Percentiles rank a stretch among this genome's conserved stretches.
Evolutionary conservation across 1,140 invertebrate species (phyloP).

Genomic region (Listronotus bonariensis): DNA sequence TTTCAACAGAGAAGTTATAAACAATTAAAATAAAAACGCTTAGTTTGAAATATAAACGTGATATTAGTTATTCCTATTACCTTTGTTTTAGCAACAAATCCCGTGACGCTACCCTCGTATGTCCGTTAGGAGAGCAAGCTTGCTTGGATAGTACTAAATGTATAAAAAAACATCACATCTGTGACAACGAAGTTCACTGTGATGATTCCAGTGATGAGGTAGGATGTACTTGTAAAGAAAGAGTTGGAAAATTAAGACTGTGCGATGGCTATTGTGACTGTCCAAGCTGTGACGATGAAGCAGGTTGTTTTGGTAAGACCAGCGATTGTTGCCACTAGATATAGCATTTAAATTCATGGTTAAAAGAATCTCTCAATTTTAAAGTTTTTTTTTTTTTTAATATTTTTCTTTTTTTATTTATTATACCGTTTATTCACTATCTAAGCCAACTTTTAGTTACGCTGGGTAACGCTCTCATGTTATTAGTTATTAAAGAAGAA

Average conservation of each 20-base stretch:
- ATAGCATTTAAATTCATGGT: constrained; percentile 7
- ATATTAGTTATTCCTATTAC: too few species aligned
- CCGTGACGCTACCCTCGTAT: constrained; percentile 42
- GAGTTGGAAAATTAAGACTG: constrained; percentile 64
- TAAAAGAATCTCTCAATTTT: too few species aligned
- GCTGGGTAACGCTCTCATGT: too few species aligned
- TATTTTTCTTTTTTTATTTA: too few species aligned
- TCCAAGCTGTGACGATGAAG: constrained; percentile 76
- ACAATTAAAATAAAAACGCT: too few species aligned
- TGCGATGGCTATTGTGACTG: constrained; percentile 86
- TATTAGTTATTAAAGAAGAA: too few species aligned
- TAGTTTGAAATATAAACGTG: too few species aligned
- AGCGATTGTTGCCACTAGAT: not conserved
- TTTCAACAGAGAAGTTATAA: too few species aligned
- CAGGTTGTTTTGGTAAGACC: constrained; percentile 69
- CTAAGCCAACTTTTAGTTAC: too few species aligned
- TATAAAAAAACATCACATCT: constrained; percentile 65
- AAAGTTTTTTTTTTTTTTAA: too few species aligned
- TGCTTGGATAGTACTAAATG: constrained; percentile 65
- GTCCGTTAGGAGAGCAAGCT: constrained; percentile 46
- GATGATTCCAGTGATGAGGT: constrained; percentile 80
- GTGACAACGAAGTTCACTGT: constrained; percentile 78
- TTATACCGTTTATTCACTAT: too few species aligned
- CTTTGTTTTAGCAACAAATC: constrained; percentile 41
- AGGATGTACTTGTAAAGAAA: constrained; percentile 70